Base-by-base conservation (phyloP, 2,888 invertebrate species). In the Nemurella pictetii region DNA sequence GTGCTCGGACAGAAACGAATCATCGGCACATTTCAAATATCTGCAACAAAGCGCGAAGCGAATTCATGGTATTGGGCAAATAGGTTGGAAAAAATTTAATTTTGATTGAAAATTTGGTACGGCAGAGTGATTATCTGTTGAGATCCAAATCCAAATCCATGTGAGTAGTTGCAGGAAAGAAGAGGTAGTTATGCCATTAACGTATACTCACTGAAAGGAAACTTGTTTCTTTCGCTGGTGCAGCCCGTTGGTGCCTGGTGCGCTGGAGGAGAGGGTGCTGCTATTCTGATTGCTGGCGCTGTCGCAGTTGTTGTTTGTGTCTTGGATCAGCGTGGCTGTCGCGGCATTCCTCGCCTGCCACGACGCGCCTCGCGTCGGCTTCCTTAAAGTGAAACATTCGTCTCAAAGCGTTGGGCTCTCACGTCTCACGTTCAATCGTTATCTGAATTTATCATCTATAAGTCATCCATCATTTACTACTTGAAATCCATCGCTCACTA, bases 1-100 rank as follows among this genome's bases (percentile, higher is more conserved):
- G 29, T 90, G 89, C 87, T 92, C 92, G 0, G 92, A 85, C 75
- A 87, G 75, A 77, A 84, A 81, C 83, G 85, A 75, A 81, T 86
- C 84, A 80, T 86, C 85, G 55, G 85, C 72, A 32, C 85, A 82
- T 36, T 55, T 86, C 30, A 85, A 75, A 74, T 85, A 86, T 35
- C 86, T 86, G 80, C 0, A 85, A 85, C n/a, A 32, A 20, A 20
- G 9, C 9, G 32, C 32, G n/a, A n/a, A n/a, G n/a, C n/a, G n/a
- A n/a, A n/a, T n/a, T n/a, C n/a, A n/a, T n/a, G n/a, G n/a, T n/a
- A n/a, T n/a, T n/a, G n/a, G n/a, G n/a, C n/a, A n/a, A n/a, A n/a
- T n/a, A n/a, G n/a, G n/a, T n/a, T n/a, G n/a, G n/a, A n/a, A n/a
- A n/a, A n/a, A n/a, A n/a, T n/a, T n/a, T n/a, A n/a, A n/a, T n/a